Conservation (phyloP, 2,888 invertebrate species). For the Macrosoma leucophasiata region DNA sequence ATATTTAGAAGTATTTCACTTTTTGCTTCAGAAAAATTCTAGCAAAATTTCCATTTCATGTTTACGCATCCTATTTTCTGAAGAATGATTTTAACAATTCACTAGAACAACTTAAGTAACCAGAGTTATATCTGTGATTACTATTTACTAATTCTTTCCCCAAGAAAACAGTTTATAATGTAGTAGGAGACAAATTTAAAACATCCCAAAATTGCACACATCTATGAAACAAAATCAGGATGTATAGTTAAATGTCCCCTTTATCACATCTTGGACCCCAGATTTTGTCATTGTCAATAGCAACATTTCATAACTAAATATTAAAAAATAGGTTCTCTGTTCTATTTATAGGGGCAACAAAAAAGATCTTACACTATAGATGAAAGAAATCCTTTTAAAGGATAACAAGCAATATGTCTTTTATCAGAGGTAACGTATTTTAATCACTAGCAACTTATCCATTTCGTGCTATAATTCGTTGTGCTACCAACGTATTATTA, state of each 20-base stretch:
- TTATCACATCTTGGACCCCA: conserved; percentile 64
- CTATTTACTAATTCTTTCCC: conserved; percentile 21
- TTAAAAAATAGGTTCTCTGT: conserved; percentile 59
- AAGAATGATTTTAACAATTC: conserved; percentile 4
- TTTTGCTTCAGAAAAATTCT: too few relatives aligned
- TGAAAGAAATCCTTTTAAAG: conserved; percentile 66
- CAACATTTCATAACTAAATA: conserved; percentile 59
- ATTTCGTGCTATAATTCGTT: conserved; percentile 54
- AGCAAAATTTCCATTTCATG: too few relatives aligned
- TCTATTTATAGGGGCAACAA: conserved; percentile 49
- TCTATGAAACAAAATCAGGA: conserved; percentile 13
- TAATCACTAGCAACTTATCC: conserved; percentile 53
- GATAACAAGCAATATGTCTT: conserved; percentile 72
- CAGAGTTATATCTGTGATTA: conserved; percentile 12
- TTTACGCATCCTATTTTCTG: too few relatives aligned
- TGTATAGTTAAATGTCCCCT: too few relatives aligned
- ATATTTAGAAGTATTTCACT: too few relatives aligned
- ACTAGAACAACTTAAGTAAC: conserved; percentile 6
- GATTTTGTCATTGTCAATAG: conserved; percentile 51
- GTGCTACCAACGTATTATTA: conserved; percentile 43
- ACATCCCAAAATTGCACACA: conserved; percentile 9
- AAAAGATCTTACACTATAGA: conserved; percentile 56
- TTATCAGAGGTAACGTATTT: conserved; percentile 55
- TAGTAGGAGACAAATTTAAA: conserved; percentile 18
- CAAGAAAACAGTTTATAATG: conserved; percentile 27